Evolutionary conservation across 2,888 invertebrate genomes (phyloP).

Genomic region (Penaeus monodon): DNA sequence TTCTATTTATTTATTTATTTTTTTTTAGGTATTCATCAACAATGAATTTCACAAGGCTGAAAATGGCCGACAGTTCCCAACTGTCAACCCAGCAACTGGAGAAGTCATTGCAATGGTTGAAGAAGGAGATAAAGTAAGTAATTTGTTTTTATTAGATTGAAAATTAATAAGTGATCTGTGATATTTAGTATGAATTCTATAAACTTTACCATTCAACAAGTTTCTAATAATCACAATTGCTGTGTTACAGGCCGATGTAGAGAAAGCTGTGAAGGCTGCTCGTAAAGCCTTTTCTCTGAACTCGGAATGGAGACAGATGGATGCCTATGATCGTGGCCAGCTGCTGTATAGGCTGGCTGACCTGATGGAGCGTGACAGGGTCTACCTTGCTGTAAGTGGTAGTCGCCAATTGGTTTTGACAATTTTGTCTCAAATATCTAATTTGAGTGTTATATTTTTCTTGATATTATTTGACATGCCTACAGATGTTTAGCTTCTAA

Average conservation of each 20-base stretch:
- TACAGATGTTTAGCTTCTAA: too few relatives aligned
- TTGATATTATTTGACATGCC: too few relatives aligned
- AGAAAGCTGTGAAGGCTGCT: conserved; percentile 85
- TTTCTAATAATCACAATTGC: neutral
- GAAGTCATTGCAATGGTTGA: conserved; percentile 85
- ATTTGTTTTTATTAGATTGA: too few relatives aligned
- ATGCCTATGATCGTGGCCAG: conserved; percentile 85
- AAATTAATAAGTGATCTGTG: too few relatives aligned
- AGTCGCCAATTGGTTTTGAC: too few relatives aligned
- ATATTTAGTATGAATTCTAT: too few relatives aligned
- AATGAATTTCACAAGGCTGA: conserved; percentile 95
- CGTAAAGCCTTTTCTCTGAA: conserved; percentile 81
- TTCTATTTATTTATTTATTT: too few relatives aligned
- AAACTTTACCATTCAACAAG: too few relatives aligned
- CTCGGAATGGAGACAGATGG: conserved; percentile 87
- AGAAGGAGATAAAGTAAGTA: conserved; percentile 75
- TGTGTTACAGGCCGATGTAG: conserved; percentile 78
- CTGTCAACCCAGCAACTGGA: conserved; percentile 86
- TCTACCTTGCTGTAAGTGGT: conserved; percentile 66
- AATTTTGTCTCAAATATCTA: too few relatives aligned
- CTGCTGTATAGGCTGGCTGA: conserved; percentile 85
- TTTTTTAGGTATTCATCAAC: conserved; percentile 88
- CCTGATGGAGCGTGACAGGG: conserved; percentile 83
- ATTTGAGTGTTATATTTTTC: too few relatives aligned
- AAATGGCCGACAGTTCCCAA: conserved; percentile 87